Percentiles rank a stretch among this genome's conserved stretches.
Evolutionary conservation across 2,888 invertebrate genomes (phyloP).

Genomic region (Tanypteryx hageni): DNA sequence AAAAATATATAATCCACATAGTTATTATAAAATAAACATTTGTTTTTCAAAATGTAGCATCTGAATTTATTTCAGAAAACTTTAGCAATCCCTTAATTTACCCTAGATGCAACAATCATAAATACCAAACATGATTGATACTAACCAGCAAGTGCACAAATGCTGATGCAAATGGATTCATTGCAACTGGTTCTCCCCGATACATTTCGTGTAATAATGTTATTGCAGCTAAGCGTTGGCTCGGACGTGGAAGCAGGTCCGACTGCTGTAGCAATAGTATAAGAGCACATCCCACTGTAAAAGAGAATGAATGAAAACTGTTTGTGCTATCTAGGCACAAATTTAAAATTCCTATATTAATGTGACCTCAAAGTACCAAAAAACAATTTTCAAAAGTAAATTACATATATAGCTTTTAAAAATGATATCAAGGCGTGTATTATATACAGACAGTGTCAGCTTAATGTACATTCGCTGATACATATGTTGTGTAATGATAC

Average conservation of each 20-base stretch:
- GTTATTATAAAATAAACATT: too few species aligned
- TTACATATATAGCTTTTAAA: too few species aligned
- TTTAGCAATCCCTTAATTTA: not conserved
- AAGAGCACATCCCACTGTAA: constrained; percentile 80
- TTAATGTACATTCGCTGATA: too few species aligned
- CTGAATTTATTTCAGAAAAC: too few species aligned
- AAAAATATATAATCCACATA: too few species aligned
- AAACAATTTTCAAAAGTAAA: constrained; percentile 71
- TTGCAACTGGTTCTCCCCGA: constrained; percentile 80
- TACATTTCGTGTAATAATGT: constrained; percentile 85
- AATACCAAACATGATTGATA: not conserved
- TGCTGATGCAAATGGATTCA: constrained; percentile 84
- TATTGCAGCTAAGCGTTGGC: constrained; percentile 83
- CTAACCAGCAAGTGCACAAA: constrained; percentile 83
- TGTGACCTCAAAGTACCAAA: constrained; percentile 69
- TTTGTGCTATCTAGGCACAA: not conserved
- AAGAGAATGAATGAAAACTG: constrained; percentile 59
- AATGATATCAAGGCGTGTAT: too few species aligned
- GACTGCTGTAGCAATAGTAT: constrained; percentile 82
- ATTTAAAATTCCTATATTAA: constrained; percentile 20
- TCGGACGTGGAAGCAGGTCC: constrained; percentile 82
- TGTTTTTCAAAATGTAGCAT: too few species aligned
- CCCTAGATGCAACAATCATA: not conserved
- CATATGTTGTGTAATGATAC: too few species aligned
- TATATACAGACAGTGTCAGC: too few species aligned